Evolutionary conservation across 37 sponge, comb jelly and placozoan species (phyloP).

Genomic region (Eunapius fragilis): DNA sequence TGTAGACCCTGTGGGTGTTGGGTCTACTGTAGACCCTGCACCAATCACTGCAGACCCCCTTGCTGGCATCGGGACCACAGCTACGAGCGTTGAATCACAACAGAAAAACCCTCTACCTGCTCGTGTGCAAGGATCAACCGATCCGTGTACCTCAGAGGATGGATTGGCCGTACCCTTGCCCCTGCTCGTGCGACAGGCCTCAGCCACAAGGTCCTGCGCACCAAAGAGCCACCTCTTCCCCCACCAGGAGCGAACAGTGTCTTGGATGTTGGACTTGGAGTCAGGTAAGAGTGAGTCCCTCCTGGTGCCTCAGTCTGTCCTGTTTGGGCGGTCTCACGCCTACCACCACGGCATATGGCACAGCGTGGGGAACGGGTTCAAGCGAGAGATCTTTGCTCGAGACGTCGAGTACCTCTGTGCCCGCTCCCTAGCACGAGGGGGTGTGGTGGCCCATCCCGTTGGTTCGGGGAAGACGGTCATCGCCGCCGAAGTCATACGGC

Average conservation of each 20-base stretch:
- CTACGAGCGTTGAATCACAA: no score
- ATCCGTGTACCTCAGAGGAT: not conserved
- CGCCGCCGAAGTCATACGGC: not conserved
- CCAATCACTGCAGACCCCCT: no score
- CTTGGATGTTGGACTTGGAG: slow-evolving; percentile 17
- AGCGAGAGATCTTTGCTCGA: not conserved
- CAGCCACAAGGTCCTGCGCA: no score
- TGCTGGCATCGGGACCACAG: no score
- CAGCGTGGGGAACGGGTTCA: not conserved
- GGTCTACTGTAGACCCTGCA: no score
- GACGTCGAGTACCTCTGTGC: not conserved
- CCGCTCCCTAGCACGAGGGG: not conserved
- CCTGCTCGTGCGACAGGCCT: not conserved
- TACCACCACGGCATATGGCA: not conserved
- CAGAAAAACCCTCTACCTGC: not conserved
- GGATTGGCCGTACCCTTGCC: not conserved
- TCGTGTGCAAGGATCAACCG: not conserved
- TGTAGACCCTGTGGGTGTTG: no score
- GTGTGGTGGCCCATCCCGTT: slow-evolving; percentile 33
- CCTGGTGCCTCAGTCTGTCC: not conserved
- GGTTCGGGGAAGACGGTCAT: slow-evolving; percentile 26
- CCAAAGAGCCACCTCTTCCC: not conserved
- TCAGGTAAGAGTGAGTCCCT: not conserved
- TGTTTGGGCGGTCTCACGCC: not conserved
- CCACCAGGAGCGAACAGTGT: not conserved